Base-by-base conservation (phyloP, 2,113 vertebrate species). In the Aleadryas rufinucha region DNA sequence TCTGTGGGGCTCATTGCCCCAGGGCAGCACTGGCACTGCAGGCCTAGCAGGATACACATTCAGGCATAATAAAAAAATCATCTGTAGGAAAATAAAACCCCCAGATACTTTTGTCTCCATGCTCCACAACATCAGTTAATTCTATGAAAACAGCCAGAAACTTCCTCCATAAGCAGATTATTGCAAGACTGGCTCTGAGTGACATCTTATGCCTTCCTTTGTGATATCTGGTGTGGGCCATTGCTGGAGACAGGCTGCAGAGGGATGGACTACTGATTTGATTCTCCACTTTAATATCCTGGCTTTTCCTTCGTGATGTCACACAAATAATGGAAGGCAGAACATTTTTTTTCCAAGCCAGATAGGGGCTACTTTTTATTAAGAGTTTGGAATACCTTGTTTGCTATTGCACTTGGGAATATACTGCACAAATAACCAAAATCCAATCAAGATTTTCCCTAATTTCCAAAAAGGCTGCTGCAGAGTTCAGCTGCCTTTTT, bases 381-480 rank as follows among this genome's bases (percentile, higher is more conserved):
- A 82, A 90, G 87, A 27, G 5, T 65, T 71, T 90, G 76, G 53
- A 94, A 75, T 84, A 69, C 59, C 47, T 96, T 4, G 3, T 83
- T 96, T 90, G 61, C 78, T 66, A 33, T 65, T 56, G 41, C 61
- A 83, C 82, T 82, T 69, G 72, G 69, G 54, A 95, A 89, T 70
- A 84, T 65, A 53, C 0, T 3, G 61, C 50, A 89, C 42, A 85
- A 96, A 95, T 75, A 92, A 95, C 66, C 2, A 6, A 78, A 97
- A 91, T 63, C 80, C 91, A 95, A 96, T 95, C 37, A 93, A 89
- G 66, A 77, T 87, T 89, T 81, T 66, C 79, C 50, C 37, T 91
- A 52, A 90, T 95, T 96, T 93, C 45, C 69, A 82, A 86, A 87
- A 83, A 50, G 33, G 41, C 80, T 85, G 27, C 60, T 93, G 52